phyloP scores from a whole-genome alignment of 2,888 invertebrate species.

The Caradrina kadenii region DNA sequence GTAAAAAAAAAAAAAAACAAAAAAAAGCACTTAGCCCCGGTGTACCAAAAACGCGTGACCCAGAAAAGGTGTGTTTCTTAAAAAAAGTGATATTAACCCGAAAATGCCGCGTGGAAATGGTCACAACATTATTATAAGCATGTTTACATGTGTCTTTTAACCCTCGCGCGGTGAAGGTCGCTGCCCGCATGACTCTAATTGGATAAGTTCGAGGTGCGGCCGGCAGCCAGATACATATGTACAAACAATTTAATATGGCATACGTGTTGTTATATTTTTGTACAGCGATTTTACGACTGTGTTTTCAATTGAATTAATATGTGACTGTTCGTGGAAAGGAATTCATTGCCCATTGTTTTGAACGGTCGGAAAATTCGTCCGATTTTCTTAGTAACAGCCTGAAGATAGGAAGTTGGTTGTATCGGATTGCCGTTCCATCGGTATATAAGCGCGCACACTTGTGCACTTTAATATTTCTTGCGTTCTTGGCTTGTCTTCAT shows the following conservation, averaged over 20 bases:
- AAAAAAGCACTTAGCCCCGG: not conserved
- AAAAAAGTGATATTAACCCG: not conserved
- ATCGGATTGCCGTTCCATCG: too few species aligned
- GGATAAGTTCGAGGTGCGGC: constrained; percentile 51
- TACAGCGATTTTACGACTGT: not conserved
- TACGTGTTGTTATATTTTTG: constrained; percentile 21
- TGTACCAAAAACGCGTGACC: not conserved
- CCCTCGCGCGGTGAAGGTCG: constrained; percentile 37
- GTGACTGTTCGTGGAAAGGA: not conserved
- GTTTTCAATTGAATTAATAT: constrained; percentile 1
- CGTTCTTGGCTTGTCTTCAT: too few species aligned
- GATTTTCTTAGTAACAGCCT: too few species aligned
- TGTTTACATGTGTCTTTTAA: constrained; percentile 39
- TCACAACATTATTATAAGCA: constrained; percentile 10
- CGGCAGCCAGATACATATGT: not conserved
- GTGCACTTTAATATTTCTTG: too few species aligned
- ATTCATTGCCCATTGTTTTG: too few species aligned
- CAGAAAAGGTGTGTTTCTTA: not conserved
- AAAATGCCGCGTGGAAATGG: constrained; percentile 6
- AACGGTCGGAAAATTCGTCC: too few species aligned
- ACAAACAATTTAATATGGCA: constrained; percentile 43
- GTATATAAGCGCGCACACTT: too few species aligned
- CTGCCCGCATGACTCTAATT: constrained; percentile 46
- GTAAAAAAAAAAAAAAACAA: too few species aligned
- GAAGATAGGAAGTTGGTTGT: too few species aligned